Evolutionary conservation across 1,140 invertebrate genomes (phyloP).

Genomic region (Cydia fagiglandana): DNA sequence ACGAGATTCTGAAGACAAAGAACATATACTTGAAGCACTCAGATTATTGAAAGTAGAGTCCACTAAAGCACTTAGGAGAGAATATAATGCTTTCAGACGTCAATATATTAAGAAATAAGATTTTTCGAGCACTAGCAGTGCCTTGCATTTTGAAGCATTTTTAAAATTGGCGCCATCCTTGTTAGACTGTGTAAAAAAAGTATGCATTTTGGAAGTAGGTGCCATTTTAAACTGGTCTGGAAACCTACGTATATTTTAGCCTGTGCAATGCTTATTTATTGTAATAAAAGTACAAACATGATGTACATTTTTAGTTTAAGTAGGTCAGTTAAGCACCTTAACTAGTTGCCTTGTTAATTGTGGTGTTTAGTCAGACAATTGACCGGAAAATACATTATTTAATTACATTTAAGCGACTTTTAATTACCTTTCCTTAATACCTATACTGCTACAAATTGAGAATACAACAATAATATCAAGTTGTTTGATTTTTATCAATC

Average conservation of each 20-base stretch:
- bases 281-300: conserved; percentile 2
- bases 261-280: not conserved
- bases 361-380: not conserved
- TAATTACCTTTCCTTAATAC: conserved; percentile 4
- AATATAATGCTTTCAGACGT: conserved; percentile 67
- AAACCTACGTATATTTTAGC: not conserved
- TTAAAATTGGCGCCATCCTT: conserved; percentile 47
- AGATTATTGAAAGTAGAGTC: conserved; percentile 66
- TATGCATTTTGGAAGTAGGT: not conserved
- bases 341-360: not conserved
- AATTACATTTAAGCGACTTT: not conserved
- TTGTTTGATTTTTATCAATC: too few species aligned
- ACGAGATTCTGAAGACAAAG: conserved; percentile 60
- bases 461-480: too few species aligned
- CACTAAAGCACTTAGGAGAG: conserved; percentile 63
- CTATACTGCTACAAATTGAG: not conserved
- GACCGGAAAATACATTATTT: conserved; percentile 10
- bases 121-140: conserved; percentile 38
- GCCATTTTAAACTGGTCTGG: not conserved
- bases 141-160: conserved; percentile 45
- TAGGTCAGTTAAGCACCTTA: not conserved
- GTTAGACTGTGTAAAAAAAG: not conserved
- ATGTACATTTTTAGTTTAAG: not conserved
- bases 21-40: conserved; percentile 62
- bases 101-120: conserved; percentile 58